Base-by-base conservation (phyloP, 1,140 invertebrate genomes). In the Aphelenchoides avenae region DNA sequence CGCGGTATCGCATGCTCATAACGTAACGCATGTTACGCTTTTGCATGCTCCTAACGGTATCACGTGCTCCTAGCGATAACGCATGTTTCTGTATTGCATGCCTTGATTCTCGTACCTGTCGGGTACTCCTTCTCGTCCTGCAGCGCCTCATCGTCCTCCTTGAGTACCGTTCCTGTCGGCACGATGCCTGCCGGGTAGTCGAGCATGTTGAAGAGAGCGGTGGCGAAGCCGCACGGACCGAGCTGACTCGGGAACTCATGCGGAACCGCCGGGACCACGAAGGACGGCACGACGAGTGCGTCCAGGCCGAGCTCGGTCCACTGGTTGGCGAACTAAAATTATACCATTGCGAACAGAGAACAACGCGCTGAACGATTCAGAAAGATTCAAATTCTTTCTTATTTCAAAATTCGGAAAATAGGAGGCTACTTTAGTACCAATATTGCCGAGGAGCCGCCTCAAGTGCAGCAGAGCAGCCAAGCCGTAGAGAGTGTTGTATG, bases 271-370 rank as follows among this genome's bases (percentile, higher is more conserved):
- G 68, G 68, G 9, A 73, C 60, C 37, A 43, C 50, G 58, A 71
- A 73, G n/a, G 73, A 39, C n/a, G 71, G 71, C 41, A 68, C 70
- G 31, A 73, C 64, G 1, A 73, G 40, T 1, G 63, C 73, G 52
- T 73, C 71, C 5, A 73, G 26, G n/a, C 61, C 42, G 2, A 53
- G 6, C n/a, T 58, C 64, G n/a, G 57, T 50, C 73, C 70, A 76
- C 29, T 44, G 53, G 18, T 69, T 52, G 24, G 52, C 52, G 39
- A 72, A 70, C 66, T 73, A 11, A 15, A 57, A n/a, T n/a, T n/a
- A n/a, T n/a, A n/a, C n/a, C n/a, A n/a, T n/a, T n/a, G n/a, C n/a
- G 13, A 55, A 53, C 58, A 64, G 13, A 9, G 24, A 73, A 50
- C 44, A 61, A 15, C 15, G 43, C 20, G 5, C 40, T 24, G 37